A percentile compares a stretch with the other conserved stretches of the same genome.
phyloP scores from a whole-genome alignment of 2,113 vertebrate genomes.

The Nanorana parkeri region DNA sequence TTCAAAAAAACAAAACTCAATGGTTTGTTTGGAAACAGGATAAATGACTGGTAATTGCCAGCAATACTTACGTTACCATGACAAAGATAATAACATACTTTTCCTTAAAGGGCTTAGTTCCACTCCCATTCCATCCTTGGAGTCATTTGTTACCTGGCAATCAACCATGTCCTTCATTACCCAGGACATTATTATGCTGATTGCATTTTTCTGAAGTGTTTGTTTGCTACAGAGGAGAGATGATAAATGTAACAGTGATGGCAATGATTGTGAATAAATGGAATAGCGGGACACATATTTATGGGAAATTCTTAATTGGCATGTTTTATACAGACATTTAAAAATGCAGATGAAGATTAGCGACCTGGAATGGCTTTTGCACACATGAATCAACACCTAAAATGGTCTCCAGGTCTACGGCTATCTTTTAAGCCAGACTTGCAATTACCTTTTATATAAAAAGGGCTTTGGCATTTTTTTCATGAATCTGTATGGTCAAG shows the following conservation, averaged over 20 bases:
- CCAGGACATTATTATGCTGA: conserved; percentile 52
- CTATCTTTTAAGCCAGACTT: no score
- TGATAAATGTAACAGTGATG: conserved; percentile 42
- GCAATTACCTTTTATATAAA: no score
- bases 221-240: conserved; percentile 52
- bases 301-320: conserved; percentile 42
- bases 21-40: not conserved
- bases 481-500: no score
- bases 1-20: not conserved
- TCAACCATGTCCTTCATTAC: conserved; percentile 55
- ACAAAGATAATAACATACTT: conserved; percentile 47
- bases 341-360: conserved; percentile 9
- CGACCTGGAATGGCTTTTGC: conserved; percentile 5
- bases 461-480: no score
- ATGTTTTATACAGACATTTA: conserved; percentile 17
- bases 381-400: not conserved
- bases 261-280: conserved; percentile 43
- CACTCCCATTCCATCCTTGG: conserved; percentile 41
- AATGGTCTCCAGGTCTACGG: no score
- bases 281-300: conserved; percentile 21
- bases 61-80: conserved; percentile 41
- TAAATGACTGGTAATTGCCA: conserved; percentile 20
- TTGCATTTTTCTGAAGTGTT: conserved; percentile 52
- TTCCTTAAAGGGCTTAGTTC: conserved; percentile 14
- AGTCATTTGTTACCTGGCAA: conserved; percentile 51